phyloP scores from a whole-genome alignment of 2,113 vertebrate species.

The Vidua macroura region DNA sequence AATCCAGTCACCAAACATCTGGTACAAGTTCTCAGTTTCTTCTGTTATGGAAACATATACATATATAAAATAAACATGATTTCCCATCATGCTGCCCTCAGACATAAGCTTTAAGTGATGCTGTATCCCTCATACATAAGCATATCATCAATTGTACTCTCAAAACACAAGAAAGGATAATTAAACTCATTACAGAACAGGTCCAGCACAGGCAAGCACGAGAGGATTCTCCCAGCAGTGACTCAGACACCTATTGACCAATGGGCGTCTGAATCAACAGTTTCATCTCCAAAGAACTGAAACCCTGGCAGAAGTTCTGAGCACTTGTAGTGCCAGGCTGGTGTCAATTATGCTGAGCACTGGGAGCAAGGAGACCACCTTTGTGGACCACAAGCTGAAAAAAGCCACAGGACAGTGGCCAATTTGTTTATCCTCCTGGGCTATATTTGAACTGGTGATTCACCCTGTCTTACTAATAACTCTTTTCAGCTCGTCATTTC shows the following conservation, averaged over 20 bases:
- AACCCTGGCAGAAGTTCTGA: background rate
- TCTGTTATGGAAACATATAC: background rate
- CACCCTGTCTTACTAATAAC: background rate
- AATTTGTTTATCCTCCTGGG: background rate
- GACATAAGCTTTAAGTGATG: background rate
- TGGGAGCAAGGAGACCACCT: background rate
- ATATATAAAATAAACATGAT: background rate
- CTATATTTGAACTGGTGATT: conserved; percentile 38
- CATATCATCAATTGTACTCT: background rate
- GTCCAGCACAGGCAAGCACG: background rate
- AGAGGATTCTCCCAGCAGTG: background rate
- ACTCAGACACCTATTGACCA: background rate
- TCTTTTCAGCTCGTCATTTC: background rate
- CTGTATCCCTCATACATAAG: background rate
- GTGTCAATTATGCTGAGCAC: background rate
- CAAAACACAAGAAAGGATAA: background rate
- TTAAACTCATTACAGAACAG: conserved; percentile 23
- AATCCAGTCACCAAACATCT: background rate
- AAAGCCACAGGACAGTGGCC: background rate
- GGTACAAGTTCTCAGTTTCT: background rate
- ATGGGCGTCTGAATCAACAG: background rate
- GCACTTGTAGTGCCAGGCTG: background rate
- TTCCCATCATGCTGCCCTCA: background rate
- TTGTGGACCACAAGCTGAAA: background rate
- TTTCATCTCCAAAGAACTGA: background rate